These are phyloP conservation scores for Sisyra terminalis DNA, from an alignment of 2,888 invertebrate genomes.

Conservation along the genomic window DNA sequence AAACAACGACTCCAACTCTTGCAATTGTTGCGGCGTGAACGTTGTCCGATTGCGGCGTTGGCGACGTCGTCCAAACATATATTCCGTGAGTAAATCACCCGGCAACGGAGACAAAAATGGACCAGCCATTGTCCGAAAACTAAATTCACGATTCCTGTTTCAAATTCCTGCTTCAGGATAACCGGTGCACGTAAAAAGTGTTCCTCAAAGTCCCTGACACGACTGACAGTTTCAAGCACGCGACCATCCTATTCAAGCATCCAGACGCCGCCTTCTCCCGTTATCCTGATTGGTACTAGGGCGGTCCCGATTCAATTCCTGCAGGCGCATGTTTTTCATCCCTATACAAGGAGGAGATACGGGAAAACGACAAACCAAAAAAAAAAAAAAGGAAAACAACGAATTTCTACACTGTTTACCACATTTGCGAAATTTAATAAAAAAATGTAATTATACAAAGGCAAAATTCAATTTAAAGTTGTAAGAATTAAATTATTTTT, in stretches of 20 bases:
- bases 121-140: slow-evolving; percentile 58
- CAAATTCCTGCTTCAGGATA: not conserved
- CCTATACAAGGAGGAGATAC: no score
- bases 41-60: slow-evolving; percentile 85
- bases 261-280: slow-evolving; percentile 2
- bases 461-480: no score
- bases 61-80: slow-evolving; percentile 79
- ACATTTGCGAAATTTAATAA: no score
- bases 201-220: not conserved
- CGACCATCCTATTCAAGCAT: not conserved
- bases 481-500: no score
- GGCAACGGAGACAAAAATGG: slow-evolving; percentile 74
- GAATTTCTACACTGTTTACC: no score
- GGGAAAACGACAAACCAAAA: no score
- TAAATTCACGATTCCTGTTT: not conserved
- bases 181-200: not conserved
- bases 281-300: not conserved
- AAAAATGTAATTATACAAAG: no score
- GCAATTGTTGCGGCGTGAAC: slow-evolving; percentile 84
- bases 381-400: no score
- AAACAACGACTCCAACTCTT: slow-evolving; percentile 80
- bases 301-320: not conserved
- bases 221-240: slow-evolving; percentile 3
- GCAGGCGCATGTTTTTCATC: not conserved
- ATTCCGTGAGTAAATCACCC: slow-evolving; percentile 78